Evolutionary conservation across 2,888 invertebrate species (phyloP), one percentile per base, ranked within the genome.

Genomic region (Perithous albicinctus): DNA sequence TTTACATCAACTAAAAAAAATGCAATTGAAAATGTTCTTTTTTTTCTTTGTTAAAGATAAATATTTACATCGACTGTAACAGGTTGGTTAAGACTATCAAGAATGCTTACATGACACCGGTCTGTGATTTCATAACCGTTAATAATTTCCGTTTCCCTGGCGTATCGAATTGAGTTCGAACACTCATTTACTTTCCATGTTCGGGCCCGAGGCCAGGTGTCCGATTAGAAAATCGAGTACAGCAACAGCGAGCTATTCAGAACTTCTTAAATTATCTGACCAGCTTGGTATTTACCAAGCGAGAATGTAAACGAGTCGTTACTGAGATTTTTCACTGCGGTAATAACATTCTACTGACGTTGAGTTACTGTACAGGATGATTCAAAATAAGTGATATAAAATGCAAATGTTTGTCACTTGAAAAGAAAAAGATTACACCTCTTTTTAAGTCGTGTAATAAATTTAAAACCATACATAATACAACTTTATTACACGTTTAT

Each of bases 181-280:
- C 54, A 73, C 51, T 63, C 66, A 69, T 73, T 77, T 73, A 63
- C 77, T 63, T 80, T 80, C 67, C 67, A 77, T 61, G 54, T 15
- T 18, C 51, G 29, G 67, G 67, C 73, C 63, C 61, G 76, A 63
- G 80, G 80, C 80, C 80, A 73, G 67, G 61, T 54, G 63, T 63
- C 51, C 46, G 77, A 69, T 80, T 73, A 63, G 67, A 77, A 73
- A 80, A 80, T 80, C 61, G 51, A 67, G 54, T 63, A 46, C 43
- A 51, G 23, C 48, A 43, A 15, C 15, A 54, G 26, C 29, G 20
- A 54, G n/a, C 15, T 48, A 56, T 78, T 46, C 32, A 46, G 43
- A 29, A 70, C 48, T 48, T 69, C 46, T 12, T 32, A 15, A 72
- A 61, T 78, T 48, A 61, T 59, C 59, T 23, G 66, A 20, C 8